Evolutionary conservation across 2,113 vertebrate species (phyloP).

Genomic region (Equus quagga): DNA sequence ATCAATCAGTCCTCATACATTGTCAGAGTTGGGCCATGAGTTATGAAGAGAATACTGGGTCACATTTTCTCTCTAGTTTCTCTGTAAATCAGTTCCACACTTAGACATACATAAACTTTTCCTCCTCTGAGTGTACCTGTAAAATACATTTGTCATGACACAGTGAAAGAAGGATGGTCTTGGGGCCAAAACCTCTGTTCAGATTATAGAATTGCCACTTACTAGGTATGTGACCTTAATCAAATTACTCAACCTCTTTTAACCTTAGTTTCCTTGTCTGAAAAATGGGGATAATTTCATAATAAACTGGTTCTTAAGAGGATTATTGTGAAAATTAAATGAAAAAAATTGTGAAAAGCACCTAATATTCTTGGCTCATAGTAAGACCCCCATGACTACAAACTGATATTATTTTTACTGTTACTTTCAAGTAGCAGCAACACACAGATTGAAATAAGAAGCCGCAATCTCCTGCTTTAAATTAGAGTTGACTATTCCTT

Average conservation of each 20-base stretch:
- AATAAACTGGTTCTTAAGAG: not conserved
- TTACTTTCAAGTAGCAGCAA: not conserved
- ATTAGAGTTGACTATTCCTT: not conserved
- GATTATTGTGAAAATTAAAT: not conserved
- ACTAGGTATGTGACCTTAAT: not conserved
- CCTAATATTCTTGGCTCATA: not conserved
- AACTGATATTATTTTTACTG: not conserved
- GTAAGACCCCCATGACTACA: not conserved
- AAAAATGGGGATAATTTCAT: not conserved
- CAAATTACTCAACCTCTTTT: not conserved
- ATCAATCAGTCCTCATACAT: constrained; percentile 42
- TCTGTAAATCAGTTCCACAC: constrained; percentile 34
- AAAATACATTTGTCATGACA: constrained; percentile 26
- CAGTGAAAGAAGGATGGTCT: not conserved
- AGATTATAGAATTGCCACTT: not conserved
- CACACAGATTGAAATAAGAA: not conserved
- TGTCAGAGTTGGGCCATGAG: constrained; percentile 37
- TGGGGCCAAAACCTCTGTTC: not conserved
- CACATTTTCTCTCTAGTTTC: constrained; percentile 10
- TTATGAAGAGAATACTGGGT: not conserved
- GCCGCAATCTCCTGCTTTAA: not conserved
- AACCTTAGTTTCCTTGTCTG: not conserved
- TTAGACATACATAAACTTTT: constrained; percentile 16
- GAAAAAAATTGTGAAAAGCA: not conserved
- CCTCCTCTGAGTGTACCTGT: not conserved